Conservation (phyloP, 2,888 invertebrate genomes). For the Plagodis dolabraria region DNA sequence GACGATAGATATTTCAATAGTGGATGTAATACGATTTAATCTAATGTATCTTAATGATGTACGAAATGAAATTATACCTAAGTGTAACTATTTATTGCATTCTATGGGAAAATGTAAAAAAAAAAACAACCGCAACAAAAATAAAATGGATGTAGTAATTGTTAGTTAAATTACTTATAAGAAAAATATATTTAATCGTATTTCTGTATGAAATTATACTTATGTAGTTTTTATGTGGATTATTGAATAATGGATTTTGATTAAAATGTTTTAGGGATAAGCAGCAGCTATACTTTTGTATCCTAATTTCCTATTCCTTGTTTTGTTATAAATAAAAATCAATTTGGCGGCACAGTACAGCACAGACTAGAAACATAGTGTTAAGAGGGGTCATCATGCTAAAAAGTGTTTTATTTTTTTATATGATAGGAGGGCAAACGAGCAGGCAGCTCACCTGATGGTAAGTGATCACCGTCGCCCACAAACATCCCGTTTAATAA, state of each 20-base stretch:
- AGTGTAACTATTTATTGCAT: slow-evolving; percentile 70
- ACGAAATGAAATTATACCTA: slow-evolving; percentile 63
- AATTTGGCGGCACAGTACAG: too few species aligned
- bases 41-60: slow-evolving; percentile 49
- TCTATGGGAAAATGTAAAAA: slow-evolving; percentile 78
- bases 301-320: slow-evolving; percentile 52
- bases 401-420: too few species aligned
- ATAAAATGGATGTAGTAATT: slow-evolving; percentile 72
- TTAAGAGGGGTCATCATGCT: too few species aligned
- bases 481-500: too few species aligned
- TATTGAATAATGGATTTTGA: slow-evolving; percentile 81
- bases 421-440: too few species aligned
- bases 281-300: slow-evolving; percentile 48
- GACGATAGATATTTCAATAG: slow-evolving; percentile 60
- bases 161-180: slow-evolving; percentile 55
- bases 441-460: too few species aligned
- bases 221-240: slow-evolving; percentile 83
- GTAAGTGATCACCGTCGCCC: too few species aligned
- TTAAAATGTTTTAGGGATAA: slow-evolving; percentile 80
- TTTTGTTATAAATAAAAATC: too few species aligned
- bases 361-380: too few species aligned
- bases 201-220: slow-evolving; percentile 84
- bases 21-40: slow-evolving; percentile 30
- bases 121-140: slow-evolving; percentile 73
- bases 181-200: slow-evolving; percentile 84